phyloP scores from a whole-genome alignment of 2,113 vertebrate species.

The Machaerirhynchus nigripectus region DNA sequence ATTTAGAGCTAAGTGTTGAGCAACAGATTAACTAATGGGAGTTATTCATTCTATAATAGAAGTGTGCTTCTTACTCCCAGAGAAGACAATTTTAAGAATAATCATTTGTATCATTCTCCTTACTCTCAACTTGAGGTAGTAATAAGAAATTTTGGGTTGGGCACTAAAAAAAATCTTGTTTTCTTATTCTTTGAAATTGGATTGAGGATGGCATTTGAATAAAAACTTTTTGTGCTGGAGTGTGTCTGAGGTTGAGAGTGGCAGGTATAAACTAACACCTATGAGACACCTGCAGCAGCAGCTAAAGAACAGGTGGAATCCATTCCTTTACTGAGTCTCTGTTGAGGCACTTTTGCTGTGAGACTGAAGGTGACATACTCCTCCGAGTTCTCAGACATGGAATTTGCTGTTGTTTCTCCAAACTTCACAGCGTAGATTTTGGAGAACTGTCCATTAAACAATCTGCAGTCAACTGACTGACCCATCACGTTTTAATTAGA shows the following conservation, averaged over 20 bases:
- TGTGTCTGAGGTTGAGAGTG: not conserved
- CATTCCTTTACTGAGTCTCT: not conserved
- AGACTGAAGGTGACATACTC: not conserved
- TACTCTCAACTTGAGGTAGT: not conserved
- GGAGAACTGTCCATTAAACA: not conserved
- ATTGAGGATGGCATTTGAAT: not conserved
- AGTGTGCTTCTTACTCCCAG: not conserved
- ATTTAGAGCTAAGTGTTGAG: not conserved
- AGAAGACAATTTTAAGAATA: not conserved
- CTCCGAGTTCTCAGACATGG: not conserved
- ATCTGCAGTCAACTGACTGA: not conserved
- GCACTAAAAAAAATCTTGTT: not conserved
- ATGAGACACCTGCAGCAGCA: not conserved
- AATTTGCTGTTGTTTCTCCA: not conserved
- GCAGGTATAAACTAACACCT: not conserved
- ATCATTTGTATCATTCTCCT: not conserved
- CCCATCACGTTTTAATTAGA: not conserved
- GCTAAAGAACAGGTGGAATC: not conserved
- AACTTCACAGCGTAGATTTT: not conserved
- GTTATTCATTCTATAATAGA: not conserved
- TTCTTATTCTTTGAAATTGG: not conserved
- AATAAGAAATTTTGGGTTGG: not conserved
- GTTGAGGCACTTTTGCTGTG: not conserved
- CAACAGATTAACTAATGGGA: not conserved
- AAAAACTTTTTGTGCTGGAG: not conserved